Percentiles rank a stretch among this genome's conserved stretches.
These are phyloP conservation scores for Pelodytes ibericus DNA, from an alignment of 2,797 vertebrate species.

Conservation along the genomic window DNA sequence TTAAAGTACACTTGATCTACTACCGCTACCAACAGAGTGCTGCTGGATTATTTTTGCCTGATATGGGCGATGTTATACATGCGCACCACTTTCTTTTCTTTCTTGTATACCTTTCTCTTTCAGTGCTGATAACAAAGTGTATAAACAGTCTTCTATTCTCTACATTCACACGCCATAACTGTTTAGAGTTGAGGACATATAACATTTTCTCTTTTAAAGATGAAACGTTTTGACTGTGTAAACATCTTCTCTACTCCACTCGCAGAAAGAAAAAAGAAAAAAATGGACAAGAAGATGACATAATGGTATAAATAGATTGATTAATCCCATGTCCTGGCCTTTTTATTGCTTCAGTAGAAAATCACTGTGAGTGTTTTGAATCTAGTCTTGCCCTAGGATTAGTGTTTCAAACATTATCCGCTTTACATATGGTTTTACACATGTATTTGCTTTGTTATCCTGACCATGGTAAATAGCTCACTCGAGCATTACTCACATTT, in stretches of 20 bases:
- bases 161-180: too few relatives aligned
- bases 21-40: too few relatives aligned
- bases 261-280: conserved; percentile 18
- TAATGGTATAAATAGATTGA: conserved; percentile 36
- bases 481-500: conserved; percentile 22
- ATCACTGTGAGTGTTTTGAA: neutral
- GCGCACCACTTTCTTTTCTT: too few relatives aligned
- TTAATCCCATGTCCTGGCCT: conserved; percentile 17
- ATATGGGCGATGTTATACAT: too few relatives aligned
- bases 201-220: too few relatives aligned
- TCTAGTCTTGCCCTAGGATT: conserved; percentile 5
- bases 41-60: too few relatives aligned
- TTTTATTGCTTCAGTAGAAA: conserved; percentile 9
- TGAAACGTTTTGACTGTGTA: conserved; percentile 17
- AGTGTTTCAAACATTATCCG: conserved; percentile 29
- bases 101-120: too few relatives aligned
- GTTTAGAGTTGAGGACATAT: too few relatives aligned
- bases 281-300: conserved; percentile 39
- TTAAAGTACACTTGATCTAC: too few relatives aligned
- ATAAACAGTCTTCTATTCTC: too few relatives aligned
- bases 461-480: neutral
- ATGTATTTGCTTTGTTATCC: conserved; percentile 26
- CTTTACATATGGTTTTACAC: conserved; percentile 19
- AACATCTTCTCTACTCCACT: conserved; percentile 30
- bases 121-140: too few relatives aligned